These are phyloP conservation scores for Agrochola lota DNA, from an alignment of 2,888 invertebrate species.

Conservation along the genomic window DNA sequence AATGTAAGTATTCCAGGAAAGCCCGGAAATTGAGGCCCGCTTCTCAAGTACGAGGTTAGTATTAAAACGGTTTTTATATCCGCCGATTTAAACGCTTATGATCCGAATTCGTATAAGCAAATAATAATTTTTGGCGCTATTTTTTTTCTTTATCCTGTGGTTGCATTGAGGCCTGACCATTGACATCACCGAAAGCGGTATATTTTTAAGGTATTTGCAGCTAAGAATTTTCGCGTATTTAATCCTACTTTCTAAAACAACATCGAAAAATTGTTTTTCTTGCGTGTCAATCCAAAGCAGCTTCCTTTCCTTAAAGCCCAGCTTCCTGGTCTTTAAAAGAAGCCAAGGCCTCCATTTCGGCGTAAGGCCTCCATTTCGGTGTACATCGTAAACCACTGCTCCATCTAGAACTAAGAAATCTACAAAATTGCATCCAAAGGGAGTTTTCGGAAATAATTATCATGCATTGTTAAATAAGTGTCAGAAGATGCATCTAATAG, in stretches of 20 bases:
- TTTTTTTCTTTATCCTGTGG: neutral
- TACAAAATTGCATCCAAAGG: slow-evolving; percentile 15
- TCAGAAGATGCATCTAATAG: neutral
- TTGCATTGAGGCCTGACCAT: neutral
- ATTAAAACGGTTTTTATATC: neutral
- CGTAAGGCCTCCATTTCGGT: slow-evolving; percentile 4
- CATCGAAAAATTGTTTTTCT: slow-evolving; percentile 2
- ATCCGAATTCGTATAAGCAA: neutral
- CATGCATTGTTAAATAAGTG: slow-evolving; percentile 4
- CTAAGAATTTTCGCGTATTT: neutral
- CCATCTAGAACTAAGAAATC: slow-evolving; percentile 30
- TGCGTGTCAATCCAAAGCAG: neutral
- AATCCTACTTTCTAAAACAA: neutral
- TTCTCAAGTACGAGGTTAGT: neutral
- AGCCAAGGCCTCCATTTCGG: neutral
- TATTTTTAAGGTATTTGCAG: neutral
- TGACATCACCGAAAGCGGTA: neutral
- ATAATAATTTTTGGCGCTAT: neutral
- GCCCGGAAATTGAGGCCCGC: neutral
- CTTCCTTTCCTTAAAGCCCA: neutral
- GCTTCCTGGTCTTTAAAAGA: neutral
- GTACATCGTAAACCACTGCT: neutral
- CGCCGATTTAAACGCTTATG: neutral
- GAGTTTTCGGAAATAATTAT: neutral
- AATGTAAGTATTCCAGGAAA: neutral